A percentile compares a stretch with the other conserved stretches of the same genome.
These are phyloP conservation scores for Syrmaticus mikado DNA, from an alignment of 2,113 vertebrate genomes.

Conservation along the genomic window DNA sequence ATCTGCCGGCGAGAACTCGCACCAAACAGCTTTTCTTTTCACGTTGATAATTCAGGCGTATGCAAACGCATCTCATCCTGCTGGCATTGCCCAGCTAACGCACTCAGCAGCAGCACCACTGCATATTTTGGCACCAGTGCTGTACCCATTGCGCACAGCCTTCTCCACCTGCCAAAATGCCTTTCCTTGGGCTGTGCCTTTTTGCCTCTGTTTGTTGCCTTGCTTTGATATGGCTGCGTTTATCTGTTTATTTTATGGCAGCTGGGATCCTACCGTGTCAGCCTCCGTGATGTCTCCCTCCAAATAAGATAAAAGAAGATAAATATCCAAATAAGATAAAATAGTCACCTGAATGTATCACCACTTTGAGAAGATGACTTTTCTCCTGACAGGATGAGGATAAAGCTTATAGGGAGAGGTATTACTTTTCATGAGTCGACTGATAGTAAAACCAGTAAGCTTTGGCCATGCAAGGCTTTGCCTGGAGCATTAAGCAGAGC, in stretches of 20 bases:
- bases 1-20: neutral
- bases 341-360: neutral
- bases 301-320: neutral
- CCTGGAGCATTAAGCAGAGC: neutral
- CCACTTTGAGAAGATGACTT: neutral
- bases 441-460: neutral
- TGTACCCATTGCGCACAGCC: neutral
- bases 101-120: neutral
- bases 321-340: neutral
- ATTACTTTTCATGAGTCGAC: neutral
- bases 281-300: neutral
- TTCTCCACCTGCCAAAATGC: neutral
- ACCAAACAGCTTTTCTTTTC: neutral
- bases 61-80: neutral
- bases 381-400: neutral
- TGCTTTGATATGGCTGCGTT: neutral
- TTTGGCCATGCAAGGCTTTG: neutral
- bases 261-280: neutral
- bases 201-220: neutral
- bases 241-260: neutral
- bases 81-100: neutral
- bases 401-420: neutral
- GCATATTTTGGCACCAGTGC: neutral
- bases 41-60: neutral
- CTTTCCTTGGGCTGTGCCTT: neutral